Evolutionary conservation across 2,797 vertebrate genomes (phyloP).

Genomic region (Phalloptychus januarius): DNA sequence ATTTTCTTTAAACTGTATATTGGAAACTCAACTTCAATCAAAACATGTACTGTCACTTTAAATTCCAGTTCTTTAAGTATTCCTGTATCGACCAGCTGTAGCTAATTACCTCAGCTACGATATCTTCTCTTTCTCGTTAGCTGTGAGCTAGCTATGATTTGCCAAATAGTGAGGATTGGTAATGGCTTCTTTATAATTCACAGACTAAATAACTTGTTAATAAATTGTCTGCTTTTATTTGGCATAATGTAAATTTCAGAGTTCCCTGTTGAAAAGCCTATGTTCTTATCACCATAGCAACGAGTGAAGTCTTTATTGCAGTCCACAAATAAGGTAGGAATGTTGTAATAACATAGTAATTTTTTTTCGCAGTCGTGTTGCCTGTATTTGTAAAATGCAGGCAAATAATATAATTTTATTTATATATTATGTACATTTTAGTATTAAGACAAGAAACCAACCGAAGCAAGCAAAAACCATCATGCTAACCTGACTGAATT

Average conservation of each 20-base stretch:
- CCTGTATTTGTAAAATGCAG: no score
- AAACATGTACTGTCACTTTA: not conserved
- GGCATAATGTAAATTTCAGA: not conserved
- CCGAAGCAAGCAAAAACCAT: not conserved
- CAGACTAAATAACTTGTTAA: not conserved
- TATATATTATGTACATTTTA: not conserved
- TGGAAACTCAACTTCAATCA: not conserved
- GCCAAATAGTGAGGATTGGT: not conserved
- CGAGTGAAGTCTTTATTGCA: not conserved
- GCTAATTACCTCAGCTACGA: conserved; percentile 29
- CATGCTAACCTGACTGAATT: conserved; percentile 2
- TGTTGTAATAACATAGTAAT: not conserved
- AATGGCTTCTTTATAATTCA: not conserved
- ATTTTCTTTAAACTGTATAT: not conserved
- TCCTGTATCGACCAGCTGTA: conserved; percentile 9
- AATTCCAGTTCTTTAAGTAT: not conserved
- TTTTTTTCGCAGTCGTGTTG: not conserved
- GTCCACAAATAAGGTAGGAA: conserved; percentile 35
- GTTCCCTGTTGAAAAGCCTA: not conserved
- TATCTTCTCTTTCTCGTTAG: not conserved
- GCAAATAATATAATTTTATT: not conserved
- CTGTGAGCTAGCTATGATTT: not conserved
- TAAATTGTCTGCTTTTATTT: not conserved
- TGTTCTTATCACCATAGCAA: not conserved
- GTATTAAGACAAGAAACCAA: not conserved